Conservation (phyloP, 2,113 vertebrate genomes). For the Brachyistius frenatus region DNA sequence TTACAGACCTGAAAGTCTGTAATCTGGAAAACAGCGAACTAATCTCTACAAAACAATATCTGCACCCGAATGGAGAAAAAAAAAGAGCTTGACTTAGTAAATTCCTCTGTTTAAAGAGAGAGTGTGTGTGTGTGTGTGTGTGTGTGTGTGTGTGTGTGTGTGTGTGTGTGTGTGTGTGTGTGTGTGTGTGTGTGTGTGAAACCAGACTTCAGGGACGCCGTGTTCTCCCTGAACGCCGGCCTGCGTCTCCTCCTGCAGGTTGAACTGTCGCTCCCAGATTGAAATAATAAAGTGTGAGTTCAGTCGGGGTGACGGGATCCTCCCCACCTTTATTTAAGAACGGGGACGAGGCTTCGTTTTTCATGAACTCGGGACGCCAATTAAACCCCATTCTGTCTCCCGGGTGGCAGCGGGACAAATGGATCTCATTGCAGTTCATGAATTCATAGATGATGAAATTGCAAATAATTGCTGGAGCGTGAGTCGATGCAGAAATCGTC, state of each 20-base stretch:
- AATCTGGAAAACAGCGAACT: too few species aligned
- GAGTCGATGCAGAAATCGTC: slow-evolving; percentile 33
- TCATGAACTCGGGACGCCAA: slow-evolving; percentile 6
- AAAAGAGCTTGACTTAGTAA: neutral
- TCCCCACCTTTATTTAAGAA: slow-evolving; percentile 11
- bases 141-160: neutral
- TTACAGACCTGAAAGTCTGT: too few species aligned
- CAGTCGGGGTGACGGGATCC: neutral
- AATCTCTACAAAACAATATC: too few species aligned
- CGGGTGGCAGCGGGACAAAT: slow-evolving; percentile 45
- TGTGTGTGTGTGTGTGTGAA: neutral
- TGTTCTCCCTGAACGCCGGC: neutral
- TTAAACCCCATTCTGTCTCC: slow-evolving; percentile 34
- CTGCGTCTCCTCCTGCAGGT: neutral
- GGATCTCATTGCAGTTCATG: slow-evolving; percentile 47
- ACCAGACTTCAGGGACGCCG: neutral
- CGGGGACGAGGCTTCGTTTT: slow-evolving; percentile 1
- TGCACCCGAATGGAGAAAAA: too few species aligned
- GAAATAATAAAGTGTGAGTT: slow-evolving; percentile 47
- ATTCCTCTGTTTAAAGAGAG: neutral
- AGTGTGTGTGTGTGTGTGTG: too few species aligned
- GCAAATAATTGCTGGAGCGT: slow-evolving; percentile 51
- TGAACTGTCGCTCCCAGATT: slow-evolving; percentile 38
- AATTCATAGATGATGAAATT: slow-evolving; percentile 62
- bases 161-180: too few species aligned